phyloP scores from a whole-genome alignment of 1,140 invertebrate species.

The Formica exsecta region DNA sequence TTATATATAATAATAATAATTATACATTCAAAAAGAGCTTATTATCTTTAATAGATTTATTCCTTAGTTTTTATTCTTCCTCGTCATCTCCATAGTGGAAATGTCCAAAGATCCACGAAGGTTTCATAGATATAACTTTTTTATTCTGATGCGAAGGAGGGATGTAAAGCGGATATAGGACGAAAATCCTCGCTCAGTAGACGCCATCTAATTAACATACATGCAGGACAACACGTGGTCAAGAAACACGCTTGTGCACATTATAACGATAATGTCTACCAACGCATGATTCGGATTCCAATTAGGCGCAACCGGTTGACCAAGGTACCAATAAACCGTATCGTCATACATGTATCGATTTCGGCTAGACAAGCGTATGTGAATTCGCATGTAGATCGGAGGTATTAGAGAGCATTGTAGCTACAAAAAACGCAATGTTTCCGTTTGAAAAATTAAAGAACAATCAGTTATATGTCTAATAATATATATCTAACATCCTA shows the following conservation, averaged over 20 bases:
- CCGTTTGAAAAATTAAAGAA: conserved; percentile 32
- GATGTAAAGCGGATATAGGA: no score
- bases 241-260: neutral
- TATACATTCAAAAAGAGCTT: no score
- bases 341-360: conserved; percentile 45
- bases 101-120: no score
- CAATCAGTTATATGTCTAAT: neutral
- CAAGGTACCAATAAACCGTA: conserved; percentile 58
- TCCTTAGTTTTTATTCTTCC: no score
- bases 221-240: conserved; percentile 28
- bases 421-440: conserved; percentile 31
- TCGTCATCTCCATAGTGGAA: no score
- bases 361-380: conserved; percentile 4
- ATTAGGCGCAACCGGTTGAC: conserved; percentile 62
- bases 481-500: conserved; percentile 1
- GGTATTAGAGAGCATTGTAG: no score
- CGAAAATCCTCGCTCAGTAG: conserved; percentile 1
- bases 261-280: neutral
- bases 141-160: neutral
- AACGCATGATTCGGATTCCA: conserved; percentile 59
- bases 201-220: conserved; percentile 53
- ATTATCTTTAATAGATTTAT: no score
- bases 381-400: neutral
- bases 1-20: no score
- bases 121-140: neutral